A percentile compares a stretch with the other conserved stretches of the same genome.
Conservation (phyloP, 2,113 vertebrate genomes). For the Scartelaos histophorus region DNA sequence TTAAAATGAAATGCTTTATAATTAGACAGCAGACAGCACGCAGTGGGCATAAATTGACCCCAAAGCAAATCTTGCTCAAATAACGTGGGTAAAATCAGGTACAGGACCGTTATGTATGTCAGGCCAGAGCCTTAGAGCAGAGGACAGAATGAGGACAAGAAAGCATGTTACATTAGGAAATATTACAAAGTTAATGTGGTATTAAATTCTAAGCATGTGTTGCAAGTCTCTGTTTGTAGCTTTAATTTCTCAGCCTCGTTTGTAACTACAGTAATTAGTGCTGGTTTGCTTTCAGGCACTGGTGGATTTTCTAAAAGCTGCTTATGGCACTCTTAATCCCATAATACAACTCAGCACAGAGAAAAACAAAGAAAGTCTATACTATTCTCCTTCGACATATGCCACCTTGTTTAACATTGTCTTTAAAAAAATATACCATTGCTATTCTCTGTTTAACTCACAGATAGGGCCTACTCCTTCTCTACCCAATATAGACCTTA, state of each 20-base stretch:
- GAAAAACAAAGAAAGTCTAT: neutral
- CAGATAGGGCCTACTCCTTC: too few species aligned
- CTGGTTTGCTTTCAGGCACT: constrained; percentile 5
- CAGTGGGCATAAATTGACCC: too few species aligned
- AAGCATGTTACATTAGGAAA: neutral
- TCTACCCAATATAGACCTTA: neutral
- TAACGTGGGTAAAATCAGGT: too few species aligned
- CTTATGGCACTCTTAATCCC: constrained; percentile 9
- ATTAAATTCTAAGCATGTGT: constrained; percentile 4
- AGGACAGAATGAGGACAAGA: neutral
- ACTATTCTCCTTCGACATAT: neutral
- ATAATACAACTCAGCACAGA: constrained; percentile 2
- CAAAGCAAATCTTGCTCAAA: too few species aligned
- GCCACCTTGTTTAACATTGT: neutral
- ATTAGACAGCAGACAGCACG: too few species aligned
- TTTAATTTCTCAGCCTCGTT: neutral
- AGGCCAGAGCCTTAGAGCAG: neutral
- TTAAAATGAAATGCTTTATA: too few species aligned
- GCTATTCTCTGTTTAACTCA: too few species aligned
- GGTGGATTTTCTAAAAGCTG: constrained; percentile 11
- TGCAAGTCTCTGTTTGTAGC: neutral
- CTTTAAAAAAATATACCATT: too few species aligned
- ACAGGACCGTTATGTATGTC: neutral
- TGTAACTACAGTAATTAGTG: constrained; percentile 6
- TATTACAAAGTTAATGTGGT: neutral